phyloP scores from a whole-genome alignment of 2,888 invertebrate genomes.

The Patella caerulea region DNA sequence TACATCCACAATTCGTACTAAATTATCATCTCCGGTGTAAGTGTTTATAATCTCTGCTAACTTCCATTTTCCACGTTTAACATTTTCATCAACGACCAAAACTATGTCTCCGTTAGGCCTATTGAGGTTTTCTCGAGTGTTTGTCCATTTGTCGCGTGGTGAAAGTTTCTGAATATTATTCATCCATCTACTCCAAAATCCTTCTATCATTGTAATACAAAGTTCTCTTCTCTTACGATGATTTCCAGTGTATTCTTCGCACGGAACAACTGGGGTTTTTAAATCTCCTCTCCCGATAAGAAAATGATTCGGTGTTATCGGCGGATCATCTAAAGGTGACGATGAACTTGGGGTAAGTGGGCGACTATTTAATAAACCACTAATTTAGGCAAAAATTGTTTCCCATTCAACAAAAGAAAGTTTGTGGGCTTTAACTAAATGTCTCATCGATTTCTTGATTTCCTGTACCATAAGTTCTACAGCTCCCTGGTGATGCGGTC shows the following conservation, averaged over 20 bases:
- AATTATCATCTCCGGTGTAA: neutral
- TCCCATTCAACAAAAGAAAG: neutral
- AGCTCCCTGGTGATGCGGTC: neutral
- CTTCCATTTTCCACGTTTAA: neutral
- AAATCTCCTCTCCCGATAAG: neutral
- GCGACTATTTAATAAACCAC: neutral
- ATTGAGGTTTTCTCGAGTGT: neutral
- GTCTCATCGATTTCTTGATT: neutral
- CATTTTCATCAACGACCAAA: neutral
- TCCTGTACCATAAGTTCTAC: neutral
- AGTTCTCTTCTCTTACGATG: neutral
- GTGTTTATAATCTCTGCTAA: neutral
- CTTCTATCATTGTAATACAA: neutral
- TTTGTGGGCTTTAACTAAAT: neutral
- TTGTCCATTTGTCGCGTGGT: conserved; percentile 1
- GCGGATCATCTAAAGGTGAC: neutral
- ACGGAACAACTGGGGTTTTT: neutral
- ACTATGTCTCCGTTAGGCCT: neutral
- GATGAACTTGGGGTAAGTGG: neutral
- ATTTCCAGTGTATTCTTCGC: neutral
- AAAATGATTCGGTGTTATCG: neutral
- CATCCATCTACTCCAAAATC: neutral
- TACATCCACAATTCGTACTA: neutral
- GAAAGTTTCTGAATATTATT: neutral
- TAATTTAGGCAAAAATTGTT: neutral